Base-by-base conservation (phyloP, 1,140 invertebrate genomes). In the Drosophila parabipectinata region DNA sequence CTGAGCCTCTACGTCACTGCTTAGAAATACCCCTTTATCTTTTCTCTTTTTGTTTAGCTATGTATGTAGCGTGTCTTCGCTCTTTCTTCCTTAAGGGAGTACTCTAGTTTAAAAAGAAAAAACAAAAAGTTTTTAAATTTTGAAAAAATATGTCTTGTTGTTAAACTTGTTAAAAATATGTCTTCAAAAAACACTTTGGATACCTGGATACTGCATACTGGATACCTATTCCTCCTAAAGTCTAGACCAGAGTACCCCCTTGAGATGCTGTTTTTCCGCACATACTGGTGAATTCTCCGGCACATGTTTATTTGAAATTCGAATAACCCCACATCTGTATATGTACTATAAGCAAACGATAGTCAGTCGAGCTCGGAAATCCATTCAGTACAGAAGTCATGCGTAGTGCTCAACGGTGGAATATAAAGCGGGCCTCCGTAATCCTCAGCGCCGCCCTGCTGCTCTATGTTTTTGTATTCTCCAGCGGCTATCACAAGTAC, bases 251-350 rank as follows among this genome's bases (percentile, higher is more conserved):
- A 1, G 1, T 28, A 28, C 7, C 24, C 47, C 59, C 14, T 44
- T 39, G n/a, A 1, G 59, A 63, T n/a, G 63, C 63, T 63, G 58
- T 5, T 30, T 15, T 52, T 21, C 57, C 58, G 32, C 39, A 52
- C 41, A 15, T 41, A 48, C 21, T 63, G 58, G 45, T 41, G 47
- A 52, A 44, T 44, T 53, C 44, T 53, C 18, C 26, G 10, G 63
- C 63, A 67, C 77, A 63, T 88, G 78, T 88, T 87, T 82, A 82
- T 76, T 82, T 82, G 21, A 88, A 87, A 78, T 78, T 87, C 58
- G 18, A 77, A 78, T 61, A 56, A 52, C 18, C 39, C 44, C 15
- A 54, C 18, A 79, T 15, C n/a, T 12, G 41, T 44, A 44, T 18
- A 18, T 41, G 61, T 63, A 18, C 18, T 1, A 75, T 47, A 66